Conservation (phyloP, 2,888 invertebrate genomes). For the Microchrysa polita region DNA sequence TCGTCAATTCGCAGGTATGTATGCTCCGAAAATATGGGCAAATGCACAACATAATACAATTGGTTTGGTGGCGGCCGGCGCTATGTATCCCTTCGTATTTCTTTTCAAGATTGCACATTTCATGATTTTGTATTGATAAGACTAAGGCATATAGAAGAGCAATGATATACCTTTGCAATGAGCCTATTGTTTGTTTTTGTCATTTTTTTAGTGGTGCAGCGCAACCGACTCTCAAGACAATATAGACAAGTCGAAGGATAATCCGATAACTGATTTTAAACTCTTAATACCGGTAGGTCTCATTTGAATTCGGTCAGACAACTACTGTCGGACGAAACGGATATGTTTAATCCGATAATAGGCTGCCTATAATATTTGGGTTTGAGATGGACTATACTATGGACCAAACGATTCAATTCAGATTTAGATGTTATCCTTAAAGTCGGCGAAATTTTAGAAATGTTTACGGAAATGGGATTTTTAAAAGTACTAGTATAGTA, state of each 20-base stretch:
- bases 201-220: slow-evolving; percentile 19
- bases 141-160: slow-evolving; percentile 34
- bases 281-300: slow-evolving; percentile 32
- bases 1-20: slow-evolving; percentile 37
- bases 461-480: too few relatives aligned
- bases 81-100: slow-evolving; percentile 18
- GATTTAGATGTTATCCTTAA: too few relatives aligned
- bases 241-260: slow-evolving; percentile 40
- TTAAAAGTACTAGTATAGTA: too few relatives aligned
- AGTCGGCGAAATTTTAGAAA: too few relatives aligned
- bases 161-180: slow-evolving; percentile 11
- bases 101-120: slow-evolving; percentile 13
- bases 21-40: slow-evolving; percentile 24
- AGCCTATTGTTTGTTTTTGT: slow-evolving; percentile 44
- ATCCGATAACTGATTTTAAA: slow-evolving; percentile 41
- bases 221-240: not conserved
- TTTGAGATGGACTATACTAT: not conserved
- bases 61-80: slow-evolving; percentile 38
- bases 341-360: slow-evolving; percentile 48
- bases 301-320: slow-evolving; percentile 6
- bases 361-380: not conserved
- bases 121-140: slow-evolving; percentile 45
- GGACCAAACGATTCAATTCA: too few relatives aligned
- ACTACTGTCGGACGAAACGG: slow-evolving; percentile 42
- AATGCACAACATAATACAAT: slow-evolving; percentile 39